Percentiles rank a stretch among this genome's conserved stretches.
Conservation (phyloP, 2,113 vertebrate genomes). For the Sus scrofa region DNA sequence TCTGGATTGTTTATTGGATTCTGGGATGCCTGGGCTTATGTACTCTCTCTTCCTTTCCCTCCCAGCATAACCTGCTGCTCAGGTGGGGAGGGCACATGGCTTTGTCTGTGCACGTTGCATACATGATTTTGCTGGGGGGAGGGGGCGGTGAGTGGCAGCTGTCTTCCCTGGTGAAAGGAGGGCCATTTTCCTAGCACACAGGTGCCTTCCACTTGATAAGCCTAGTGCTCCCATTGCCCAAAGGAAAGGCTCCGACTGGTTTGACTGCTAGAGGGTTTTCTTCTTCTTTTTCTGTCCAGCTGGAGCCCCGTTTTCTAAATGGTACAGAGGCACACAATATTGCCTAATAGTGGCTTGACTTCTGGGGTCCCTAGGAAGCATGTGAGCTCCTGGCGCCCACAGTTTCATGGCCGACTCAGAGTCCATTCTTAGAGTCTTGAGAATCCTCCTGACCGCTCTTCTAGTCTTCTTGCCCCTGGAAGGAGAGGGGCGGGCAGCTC, state of each 20-base stretch:
- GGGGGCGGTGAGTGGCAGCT: neutral
- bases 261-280: neutral
- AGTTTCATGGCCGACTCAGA: neutral
- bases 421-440: neutral
- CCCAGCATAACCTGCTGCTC: neutral
- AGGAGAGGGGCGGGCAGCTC: neutral
- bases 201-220: neutral
- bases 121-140: neutral
- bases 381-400: neutral
- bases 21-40: neutral
- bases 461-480: neutral
- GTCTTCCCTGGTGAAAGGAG: neutral
- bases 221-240: neutral
- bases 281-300: neutral
- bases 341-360: neutral
- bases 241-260: neutral
- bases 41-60: neutral
- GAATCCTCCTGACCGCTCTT: neutral
- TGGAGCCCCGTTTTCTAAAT: neutral
- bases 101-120: neutral
- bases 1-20: slow-evolving; percentile 47
- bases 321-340: neutral
- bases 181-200: neutral
- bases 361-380: neutral
- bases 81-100: neutral